These are phyloP conservation scores for Silurus asotus DNA, from an alignment of 2,113 vertebrate genomes.

Conservation along the genomic window DNA sequence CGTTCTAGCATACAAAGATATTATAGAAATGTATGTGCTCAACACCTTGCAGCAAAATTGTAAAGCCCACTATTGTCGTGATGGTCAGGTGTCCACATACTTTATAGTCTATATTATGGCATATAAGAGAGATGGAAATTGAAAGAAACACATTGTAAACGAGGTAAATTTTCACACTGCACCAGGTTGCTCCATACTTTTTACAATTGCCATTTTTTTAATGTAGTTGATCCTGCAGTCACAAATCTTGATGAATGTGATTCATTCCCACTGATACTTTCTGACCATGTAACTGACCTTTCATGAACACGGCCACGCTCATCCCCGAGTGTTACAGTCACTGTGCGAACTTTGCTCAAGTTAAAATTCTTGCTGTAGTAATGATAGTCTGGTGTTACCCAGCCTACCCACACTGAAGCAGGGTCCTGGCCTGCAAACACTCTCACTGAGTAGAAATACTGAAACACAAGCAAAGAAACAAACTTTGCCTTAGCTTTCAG, in stretches of 20 bases:
- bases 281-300: constrained; percentile 73
- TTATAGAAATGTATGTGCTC: not conserved
- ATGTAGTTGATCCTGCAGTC: not conserved
- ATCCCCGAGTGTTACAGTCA: constrained; percentile 95
- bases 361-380: constrained; percentile 90
- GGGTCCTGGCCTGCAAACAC: constrained; percentile 96
- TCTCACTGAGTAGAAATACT: constrained; percentile 85
- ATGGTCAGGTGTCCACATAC: not conserved
- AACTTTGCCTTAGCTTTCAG: not conserved
- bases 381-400: constrained; percentile 97
- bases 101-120: not conserved
- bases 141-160: not conserved
- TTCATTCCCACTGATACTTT: not conserved
- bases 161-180: not conserved
- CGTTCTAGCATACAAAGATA: not conserved
- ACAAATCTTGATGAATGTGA: not conserved
- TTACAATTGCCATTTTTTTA: not conserved
- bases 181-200: not conserved
- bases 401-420: constrained; percentile 91
- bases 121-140: not conserved
- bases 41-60: not conserved
- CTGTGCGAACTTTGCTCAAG: constrained; percentile 85
- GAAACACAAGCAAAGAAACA: constrained; percentile 22
- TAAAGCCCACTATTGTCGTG: no score
- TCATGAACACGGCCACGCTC: constrained; percentile 94